Base-by-base conservation (phyloP, 2,888 invertebrate genomes). In the Epinotia brunnichana region DNA sequence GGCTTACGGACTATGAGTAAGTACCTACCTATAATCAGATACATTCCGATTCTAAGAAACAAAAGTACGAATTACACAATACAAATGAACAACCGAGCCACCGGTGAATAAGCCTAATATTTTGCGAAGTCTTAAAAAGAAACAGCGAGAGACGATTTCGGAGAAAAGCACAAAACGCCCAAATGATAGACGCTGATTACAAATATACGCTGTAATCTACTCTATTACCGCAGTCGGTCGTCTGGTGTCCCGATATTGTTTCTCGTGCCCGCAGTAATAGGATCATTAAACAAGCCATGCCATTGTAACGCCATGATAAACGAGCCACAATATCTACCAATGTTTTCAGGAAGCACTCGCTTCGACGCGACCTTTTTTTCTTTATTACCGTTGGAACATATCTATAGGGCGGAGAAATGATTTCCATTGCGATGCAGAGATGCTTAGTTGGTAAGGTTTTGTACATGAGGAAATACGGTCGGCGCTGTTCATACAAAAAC, bases 311-410 rank as follows among this genome's bases (percentile, higher is more conserved):
- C n/a, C 77, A 75, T 83, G 81, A 84, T 81, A 81, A 85, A 85
- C 82, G 79, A 75, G 61, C 74, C 78, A 74, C 75, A 80, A 81
- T 81, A 82, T 81, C 81, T 81, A 81, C 83, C 75, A 77, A 81
- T 78, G 80, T 73, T 74, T 69, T 69, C 61, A 41, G 74, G 69
- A 74, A 74, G 53, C 21, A 64, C 51, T 69, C 51, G 53, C 66
- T 59, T 44, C 53, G 35, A 53, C 15, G 29, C 54, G 54, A 60
- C 60, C 64, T 66, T 73, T 73, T 70, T 73, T 68, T n/a, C 56
- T 54, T 41, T 51, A 68, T 57, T 68, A 68, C 21, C 2, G 9
- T 24, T 29, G 53, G 29, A 7, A 63, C 19, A 53, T 63, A 24
- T 63, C 7, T 63, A 53, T 41, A 29, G 9, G 35, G 13, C 4